These are phyloP conservation scores for Amorpha juglandis DNA, from an alignment of 2,888 invertebrate species.

Conservation along the genomic window DNA sequence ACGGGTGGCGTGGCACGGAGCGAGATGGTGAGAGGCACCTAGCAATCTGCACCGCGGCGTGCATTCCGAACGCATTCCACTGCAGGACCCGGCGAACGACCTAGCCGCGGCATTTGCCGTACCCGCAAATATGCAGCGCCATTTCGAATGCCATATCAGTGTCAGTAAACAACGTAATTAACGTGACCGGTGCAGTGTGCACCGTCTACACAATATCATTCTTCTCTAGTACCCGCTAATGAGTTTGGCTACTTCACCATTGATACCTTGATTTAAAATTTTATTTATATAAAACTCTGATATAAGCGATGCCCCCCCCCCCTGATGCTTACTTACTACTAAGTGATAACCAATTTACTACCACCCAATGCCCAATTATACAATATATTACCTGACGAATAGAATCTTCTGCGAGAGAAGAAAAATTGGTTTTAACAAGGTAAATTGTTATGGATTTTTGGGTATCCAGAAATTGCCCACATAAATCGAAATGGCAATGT, in stretches of 20 bases:
- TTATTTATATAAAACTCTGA: too few species aligned
- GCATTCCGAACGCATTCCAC: constrained; percentile 74
- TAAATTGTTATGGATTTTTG: too few species aligned
- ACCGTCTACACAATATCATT: constrained; percentile 20
- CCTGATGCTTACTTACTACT: too few species aligned
- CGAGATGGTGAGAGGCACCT: constrained; percentile 55
- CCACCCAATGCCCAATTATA: too few species aligned
- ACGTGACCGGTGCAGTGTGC: constrained; percentile 33
- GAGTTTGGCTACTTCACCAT: neutral
- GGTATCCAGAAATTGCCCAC: too few species aligned
- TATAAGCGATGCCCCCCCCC: too few species aligned
- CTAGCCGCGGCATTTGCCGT: constrained; percentile 51
- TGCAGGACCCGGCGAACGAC: constrained; percentile 49
- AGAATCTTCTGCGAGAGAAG: too few species aligned
- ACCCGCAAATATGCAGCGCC: constrained; percentile 43
- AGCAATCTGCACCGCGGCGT: constrained; percentile 59
- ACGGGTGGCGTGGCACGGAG: constrained; percentile 45
- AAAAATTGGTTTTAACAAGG: too few species aligned
- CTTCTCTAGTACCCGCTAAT: neutral
- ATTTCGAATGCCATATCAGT: constrained; percentile 48
- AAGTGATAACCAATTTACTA: too few species aligned
- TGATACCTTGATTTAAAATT: neutral
- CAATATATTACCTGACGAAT: too few species aligned
- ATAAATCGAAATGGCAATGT: too few species aligned
- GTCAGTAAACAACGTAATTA: constrained; percentile 49